Evolutionary conservation across 2,113 vertebrate genomes (phyloP).

Genomic region (Calidris pygmaea): DNA sequence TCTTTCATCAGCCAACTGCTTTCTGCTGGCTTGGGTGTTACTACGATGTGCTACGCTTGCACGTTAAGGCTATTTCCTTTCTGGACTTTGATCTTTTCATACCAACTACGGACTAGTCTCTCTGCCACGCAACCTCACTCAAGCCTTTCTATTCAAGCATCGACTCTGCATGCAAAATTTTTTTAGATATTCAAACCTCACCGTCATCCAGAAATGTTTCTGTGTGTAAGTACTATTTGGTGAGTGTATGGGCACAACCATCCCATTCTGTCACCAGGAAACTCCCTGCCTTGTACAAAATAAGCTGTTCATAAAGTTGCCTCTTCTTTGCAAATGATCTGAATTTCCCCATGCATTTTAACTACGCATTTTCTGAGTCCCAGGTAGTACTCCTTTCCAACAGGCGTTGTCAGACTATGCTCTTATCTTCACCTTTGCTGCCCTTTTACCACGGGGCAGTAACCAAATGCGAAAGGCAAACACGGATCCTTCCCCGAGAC

Average conservation of each 20-base stretch:
- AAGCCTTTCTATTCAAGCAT: not conserved
- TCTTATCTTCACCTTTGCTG: not conserved
- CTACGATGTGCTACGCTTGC: not conserved
- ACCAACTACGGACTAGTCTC: not conserved
- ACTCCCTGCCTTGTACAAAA: not conserved
- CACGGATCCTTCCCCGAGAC: not conserved
- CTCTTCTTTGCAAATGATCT: not conserved
- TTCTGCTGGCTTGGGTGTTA: not conserved
- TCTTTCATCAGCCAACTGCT: not conserved
- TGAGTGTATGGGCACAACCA: not conserved
- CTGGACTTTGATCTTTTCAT: not conserved
- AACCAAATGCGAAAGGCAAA: not conserved
- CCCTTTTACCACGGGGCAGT: accelerated
- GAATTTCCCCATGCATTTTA: not conserved
- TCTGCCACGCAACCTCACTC: not conserved
- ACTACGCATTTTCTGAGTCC: not conserved
- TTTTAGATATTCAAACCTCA: not conserved
- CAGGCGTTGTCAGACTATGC: not conserved
- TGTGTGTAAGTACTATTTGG: not conserved
- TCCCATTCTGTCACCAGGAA: not conserved
- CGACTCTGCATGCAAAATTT: accelerated
- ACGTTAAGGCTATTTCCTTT: not conserved
- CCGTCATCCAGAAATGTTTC: not conserved
- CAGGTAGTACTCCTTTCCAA: not conserved
- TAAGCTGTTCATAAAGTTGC: not conserved